phyloP scores from a whole-genome alignment of 2,888 invertebrate genomes.

The Auanema sp. region DNA sequence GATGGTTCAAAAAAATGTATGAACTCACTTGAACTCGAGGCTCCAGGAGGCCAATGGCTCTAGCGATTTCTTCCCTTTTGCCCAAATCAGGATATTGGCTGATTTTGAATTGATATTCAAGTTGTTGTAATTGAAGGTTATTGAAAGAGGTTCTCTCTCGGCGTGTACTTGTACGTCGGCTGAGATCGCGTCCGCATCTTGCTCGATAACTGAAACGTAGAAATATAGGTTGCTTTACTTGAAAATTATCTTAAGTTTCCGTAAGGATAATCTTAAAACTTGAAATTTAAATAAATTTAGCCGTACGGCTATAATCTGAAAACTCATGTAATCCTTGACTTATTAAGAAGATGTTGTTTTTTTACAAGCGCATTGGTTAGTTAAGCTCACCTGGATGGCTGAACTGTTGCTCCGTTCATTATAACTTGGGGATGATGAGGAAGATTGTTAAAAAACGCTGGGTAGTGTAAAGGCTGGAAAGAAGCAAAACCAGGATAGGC shows the following conservation, averaged over 20 bases:
- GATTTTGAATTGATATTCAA: conserved; percentile 37
- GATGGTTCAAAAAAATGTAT: neutral
- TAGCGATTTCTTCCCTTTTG: conserved; percentile 36
- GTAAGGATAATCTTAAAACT: too few species aligned
- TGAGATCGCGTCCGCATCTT: neutral
- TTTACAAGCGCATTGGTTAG: too few species aligned
- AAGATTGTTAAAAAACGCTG: conserved; percentile 4
- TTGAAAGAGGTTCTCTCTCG: conserved; percentile 45
- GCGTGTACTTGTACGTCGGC: conserved; percentile 23
- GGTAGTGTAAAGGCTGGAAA: neutral
- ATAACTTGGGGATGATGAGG: too few species aligned
- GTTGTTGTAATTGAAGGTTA: conserved; percentile 34
- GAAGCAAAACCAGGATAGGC: conserved; percentile 1
- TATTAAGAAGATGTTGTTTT: too few species aligned
- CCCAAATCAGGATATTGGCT: conserved; percentile 43
- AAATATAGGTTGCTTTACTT: too few species aligned
- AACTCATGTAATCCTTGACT: too few species aligned
- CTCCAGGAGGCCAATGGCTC: conserved; percentile 33
- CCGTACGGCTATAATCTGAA: too few species aligned
- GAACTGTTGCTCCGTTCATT: too few species aligned
- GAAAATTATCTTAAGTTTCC: too few species aligned
- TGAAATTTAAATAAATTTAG: too few species aligned
- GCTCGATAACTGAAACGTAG: too few species aligned
- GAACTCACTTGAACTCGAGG: conserved; percentile 37
- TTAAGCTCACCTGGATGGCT: too few species aligned